Base-by-base conservation (phyloP, 2,797 vertebrate species). In the Aphelocoma californica region DNA sequence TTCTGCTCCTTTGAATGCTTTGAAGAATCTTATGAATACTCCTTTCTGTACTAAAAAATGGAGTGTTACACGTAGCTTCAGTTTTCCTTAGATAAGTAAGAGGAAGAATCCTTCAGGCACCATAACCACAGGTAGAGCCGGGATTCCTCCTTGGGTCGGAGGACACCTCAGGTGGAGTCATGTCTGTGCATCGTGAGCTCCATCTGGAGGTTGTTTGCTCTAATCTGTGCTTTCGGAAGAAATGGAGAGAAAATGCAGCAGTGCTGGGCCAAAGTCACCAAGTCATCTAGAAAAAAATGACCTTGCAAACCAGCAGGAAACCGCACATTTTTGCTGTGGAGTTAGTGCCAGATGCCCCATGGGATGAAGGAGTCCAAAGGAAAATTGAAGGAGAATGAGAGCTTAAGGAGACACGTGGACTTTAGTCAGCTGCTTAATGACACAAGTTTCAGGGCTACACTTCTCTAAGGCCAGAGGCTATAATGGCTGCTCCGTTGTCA, bases 191-290 rank as follows among this genome's bases (percentile, higher is more conserved):
- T 73, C 48, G 38, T 50, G 89, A 93, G 96, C 95, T 96, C 96
- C 96, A 91, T 62, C 96, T 97, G 93, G 81, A 97, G 97, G 95
- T 18, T 67, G 32, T 18, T 90, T 71, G n/a, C 38, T 38, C 51
- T 81, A 2, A 58, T 51, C 50, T 44, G 42, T 51, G n/a, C 31
- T 40, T 92, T 89, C 15, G 24, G 70, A 72, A 51, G 32, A 69
- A 50, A 20, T 0, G 2, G 51, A 50, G 69, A 73, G 56, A 31
- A 81, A 69, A 73, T 4, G 10, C 32, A 61, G 14, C 24, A 18
- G 24, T 9, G n/a, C 47, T 45, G 40, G 31, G 23, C 28, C 34
- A 18, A 60, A 92, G 38, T n/a, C 48, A 48, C 23, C 29, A 45
- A 58, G 23, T 29, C 10, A 62, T 8, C 40, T 70, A 25, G 50